phyloP scores from a whole-genome alignment of 2,113 vertebrate species.

The Oryzias celebensis region DNA sequence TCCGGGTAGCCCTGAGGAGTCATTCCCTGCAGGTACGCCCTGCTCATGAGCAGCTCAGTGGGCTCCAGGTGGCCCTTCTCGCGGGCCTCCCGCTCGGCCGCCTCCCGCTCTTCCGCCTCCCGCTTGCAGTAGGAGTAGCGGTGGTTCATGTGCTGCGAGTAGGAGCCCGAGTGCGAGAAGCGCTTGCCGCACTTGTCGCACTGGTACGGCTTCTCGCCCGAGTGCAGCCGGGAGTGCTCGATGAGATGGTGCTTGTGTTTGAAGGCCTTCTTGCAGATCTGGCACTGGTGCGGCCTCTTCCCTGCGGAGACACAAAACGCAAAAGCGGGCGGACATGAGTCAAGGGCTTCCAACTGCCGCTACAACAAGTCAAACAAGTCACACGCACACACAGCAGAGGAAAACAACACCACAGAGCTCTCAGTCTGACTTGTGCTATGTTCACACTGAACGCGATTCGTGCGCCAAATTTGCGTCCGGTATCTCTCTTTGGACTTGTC shows the following conservation, averaged over 20 bases:
- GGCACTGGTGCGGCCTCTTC: conserved; percentile 98
- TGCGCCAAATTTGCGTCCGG: too few species aligned
- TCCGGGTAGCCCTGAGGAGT: conserved; percentile 94
- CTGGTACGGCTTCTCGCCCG: conserved; percentile 98
- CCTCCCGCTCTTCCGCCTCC: conserved; percentile 97
- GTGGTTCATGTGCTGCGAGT: conserved; percentile 99
- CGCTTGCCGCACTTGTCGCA: conserved; percentile 98
- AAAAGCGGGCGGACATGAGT: conserved; percentile 41
- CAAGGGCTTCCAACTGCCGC: not conserved
- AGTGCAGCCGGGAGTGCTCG: conserved; percentile 97
- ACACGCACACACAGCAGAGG: conserved; percentile 51
- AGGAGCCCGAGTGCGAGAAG: conserved; percentile 98
- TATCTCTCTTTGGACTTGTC: too few species aligned
- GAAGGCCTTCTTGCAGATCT: conserved; percentile 99
- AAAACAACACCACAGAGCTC: conserved; percentile 52
- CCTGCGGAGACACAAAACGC: conserved; percentile 81
- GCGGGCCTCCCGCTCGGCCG: conserved; percentile 92
- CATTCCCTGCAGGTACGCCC: conserved; percentile 96
- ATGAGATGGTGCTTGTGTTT: conserved; percentile 99
- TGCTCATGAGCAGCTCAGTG: conserved; percentile 96
- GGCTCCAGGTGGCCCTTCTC: conserved; percentile 96
- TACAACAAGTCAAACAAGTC: conserved; percentile 41
- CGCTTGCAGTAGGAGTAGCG: conserved; percentile 99
- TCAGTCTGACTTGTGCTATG: conserved; percentile 36
- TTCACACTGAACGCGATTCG: too few species aligned